Conservation (phyloP, 1,140 invertebrate species). For the Drosophila sulfurigaster region DNA sequence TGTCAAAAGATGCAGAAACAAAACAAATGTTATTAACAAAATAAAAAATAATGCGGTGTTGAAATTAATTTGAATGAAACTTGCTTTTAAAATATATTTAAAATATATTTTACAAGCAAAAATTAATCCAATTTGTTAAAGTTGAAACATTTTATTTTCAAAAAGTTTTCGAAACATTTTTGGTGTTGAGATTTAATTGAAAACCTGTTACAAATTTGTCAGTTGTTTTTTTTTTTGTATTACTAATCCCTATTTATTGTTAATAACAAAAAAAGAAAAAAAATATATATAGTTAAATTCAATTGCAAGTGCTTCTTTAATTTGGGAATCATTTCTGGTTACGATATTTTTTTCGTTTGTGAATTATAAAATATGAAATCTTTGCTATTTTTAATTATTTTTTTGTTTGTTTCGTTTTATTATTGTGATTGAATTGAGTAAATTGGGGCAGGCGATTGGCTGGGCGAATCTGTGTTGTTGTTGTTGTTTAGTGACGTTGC, state of each 20-base stretch:
- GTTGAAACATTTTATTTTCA: not conserved
- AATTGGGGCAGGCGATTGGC: not conserved
- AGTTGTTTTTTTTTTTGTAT: not conserved
- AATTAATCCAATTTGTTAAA: not conserved
- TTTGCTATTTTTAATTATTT: not conserved
- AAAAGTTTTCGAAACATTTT: not conserved
- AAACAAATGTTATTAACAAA: no score
- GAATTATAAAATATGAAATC: constrained; percentile 6
- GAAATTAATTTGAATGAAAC: no score
- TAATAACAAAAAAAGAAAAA: not conserved
- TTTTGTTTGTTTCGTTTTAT: not conserved
- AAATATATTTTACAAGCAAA: no score
- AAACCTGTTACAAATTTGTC: not conserved
- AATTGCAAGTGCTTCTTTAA: constrained; percentile 1
- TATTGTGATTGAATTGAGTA: not conserved
- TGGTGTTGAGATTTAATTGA: not conserved
- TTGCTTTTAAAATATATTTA: no score
- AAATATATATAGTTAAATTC: constrained; percentile 2
- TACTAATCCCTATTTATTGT: not conserved
- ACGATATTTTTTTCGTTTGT: not conserved
- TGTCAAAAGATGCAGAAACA: no score
- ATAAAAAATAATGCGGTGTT: no score
- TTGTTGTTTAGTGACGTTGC: constrained; percentile 30
- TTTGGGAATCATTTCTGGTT: not conserved
- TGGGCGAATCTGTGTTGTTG: no score